These are phyloP conservation scores for Sinocyclocheilus anophthalmus DNA, from an alignment of 2,113 vertebrate species.

Conservation along the genomic window DNA sequence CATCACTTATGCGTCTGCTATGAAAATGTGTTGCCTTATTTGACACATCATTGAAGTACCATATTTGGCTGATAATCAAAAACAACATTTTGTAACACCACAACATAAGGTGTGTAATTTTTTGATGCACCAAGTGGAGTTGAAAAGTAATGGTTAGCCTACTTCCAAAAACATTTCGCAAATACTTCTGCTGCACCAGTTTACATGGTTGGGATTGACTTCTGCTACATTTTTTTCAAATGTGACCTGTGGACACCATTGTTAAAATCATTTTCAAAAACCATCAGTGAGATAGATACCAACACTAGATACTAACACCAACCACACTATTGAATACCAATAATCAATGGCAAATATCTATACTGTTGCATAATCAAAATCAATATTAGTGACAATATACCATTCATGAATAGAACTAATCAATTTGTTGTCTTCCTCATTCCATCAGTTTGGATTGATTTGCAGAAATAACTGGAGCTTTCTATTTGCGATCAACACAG, in stretches of 20 bases:
- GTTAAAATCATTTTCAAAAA: neutral
- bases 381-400: neutral
- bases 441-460: neutral
- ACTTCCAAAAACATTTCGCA: neutral
- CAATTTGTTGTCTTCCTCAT: slow-evolving; percentile 17
- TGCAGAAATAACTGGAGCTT: neutral
- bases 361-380: neutral
- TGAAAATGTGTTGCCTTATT: slow-evolving; percentile 7
- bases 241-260: neutral
- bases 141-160: neutral
- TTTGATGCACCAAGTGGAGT: neutral
- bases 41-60: neutral
- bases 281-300: neutral
- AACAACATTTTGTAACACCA: neutral
- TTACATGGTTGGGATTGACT: too few relatives aligned
- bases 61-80: neutral
- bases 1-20: neutral
- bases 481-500: neutral
- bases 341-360: neutral
- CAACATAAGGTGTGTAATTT: neutral
- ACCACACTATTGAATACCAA: neutral
- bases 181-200: neutral
- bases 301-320: neutral
- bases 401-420: neutral
- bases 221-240: neutral